Evolutionary conservation across 2,888 invertebrate species (phyloP).

Genomic region (Amphipoea oculea): DNA sequence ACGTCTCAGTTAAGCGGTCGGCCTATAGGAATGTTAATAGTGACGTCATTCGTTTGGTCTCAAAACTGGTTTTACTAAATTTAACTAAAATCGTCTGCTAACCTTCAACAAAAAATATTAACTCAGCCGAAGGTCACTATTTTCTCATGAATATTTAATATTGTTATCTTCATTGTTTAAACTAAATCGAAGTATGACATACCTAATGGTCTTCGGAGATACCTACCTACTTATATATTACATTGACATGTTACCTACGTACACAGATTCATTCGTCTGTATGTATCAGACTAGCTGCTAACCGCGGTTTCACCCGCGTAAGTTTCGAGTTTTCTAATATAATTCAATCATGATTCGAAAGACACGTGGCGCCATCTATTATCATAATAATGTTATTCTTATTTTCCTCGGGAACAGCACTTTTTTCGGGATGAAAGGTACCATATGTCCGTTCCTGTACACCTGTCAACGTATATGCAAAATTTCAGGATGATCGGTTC

Average conservation of each 20-base stretch:
- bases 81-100: constrained; percentile 9
- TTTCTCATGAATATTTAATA: constrained; percentile 53
- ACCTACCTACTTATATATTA: background rate
- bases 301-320: no score
- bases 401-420: no score
- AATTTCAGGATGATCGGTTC: no score
- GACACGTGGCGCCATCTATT: no score
- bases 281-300: background rate
- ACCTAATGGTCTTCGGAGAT: background rate
- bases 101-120: constrained; percentile 28
- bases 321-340: no score
- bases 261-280: background rate
- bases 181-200: constrained; percentile 35
- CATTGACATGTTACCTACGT: background rate
- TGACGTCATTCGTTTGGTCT: constrained; percentile 11
- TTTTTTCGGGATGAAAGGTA: no score
- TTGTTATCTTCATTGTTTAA: constrained; percentile 49
- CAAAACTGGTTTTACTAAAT: constrained; percentile 38
- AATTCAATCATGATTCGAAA: no score
- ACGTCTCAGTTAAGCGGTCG: no score
- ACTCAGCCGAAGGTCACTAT: constrained; percentile 44
- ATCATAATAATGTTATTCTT: no score
- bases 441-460: no score
- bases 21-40: background rate
- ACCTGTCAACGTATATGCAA: no score